phyloP scores from a whole-genome alignment of 1,140 invertebrate genomes.

The Melipona quadrifasciata region DNA sequence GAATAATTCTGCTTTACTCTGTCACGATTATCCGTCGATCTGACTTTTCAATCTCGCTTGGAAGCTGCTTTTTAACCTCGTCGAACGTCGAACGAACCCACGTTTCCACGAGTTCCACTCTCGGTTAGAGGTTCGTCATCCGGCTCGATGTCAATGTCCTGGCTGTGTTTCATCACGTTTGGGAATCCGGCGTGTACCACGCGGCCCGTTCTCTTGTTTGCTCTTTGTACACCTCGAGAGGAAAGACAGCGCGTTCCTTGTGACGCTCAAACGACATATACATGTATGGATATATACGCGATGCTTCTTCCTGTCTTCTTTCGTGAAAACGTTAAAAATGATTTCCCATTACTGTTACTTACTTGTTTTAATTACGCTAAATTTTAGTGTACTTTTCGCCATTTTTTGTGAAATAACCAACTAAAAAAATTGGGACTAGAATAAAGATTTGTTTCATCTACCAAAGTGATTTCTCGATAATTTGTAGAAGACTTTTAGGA shows the following conservation, averaged over 20 bases:
- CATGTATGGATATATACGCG: background rate
- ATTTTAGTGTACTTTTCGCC: no score
- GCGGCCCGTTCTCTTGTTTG: conserved; percentile 39
- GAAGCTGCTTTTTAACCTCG: background rate
- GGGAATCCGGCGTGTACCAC: conserved; percentile 28
- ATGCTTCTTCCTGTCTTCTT: conserved; percentile 1
- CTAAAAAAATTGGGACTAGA: no score
- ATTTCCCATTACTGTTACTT: background rate
- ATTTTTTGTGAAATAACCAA: no score
- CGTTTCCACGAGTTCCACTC: conserved; percentile 27
- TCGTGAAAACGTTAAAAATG: background rate
- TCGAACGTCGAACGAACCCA: conserved; percentile 12
- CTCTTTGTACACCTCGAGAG: conserved; percentile 24
- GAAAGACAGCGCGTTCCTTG: background rate
- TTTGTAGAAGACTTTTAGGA: no score
- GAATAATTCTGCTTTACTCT: no score
- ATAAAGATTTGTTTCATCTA: no score
- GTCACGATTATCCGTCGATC: background rate
- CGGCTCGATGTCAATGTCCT: conserved; percentile 51
- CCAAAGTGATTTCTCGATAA: no score
- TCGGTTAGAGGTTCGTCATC: conserved; percentile 35
- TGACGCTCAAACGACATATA: conserved; percentile 30
- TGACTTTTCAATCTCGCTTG: conserved; percentile 47
- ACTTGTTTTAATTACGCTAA: no score
- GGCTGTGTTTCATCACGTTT: conserved; percentile 48